Evolutionary conservation across 2,113 vertebrate species (phyloP).

Genomic region (Pelecanoides urinatrix): DNA sequence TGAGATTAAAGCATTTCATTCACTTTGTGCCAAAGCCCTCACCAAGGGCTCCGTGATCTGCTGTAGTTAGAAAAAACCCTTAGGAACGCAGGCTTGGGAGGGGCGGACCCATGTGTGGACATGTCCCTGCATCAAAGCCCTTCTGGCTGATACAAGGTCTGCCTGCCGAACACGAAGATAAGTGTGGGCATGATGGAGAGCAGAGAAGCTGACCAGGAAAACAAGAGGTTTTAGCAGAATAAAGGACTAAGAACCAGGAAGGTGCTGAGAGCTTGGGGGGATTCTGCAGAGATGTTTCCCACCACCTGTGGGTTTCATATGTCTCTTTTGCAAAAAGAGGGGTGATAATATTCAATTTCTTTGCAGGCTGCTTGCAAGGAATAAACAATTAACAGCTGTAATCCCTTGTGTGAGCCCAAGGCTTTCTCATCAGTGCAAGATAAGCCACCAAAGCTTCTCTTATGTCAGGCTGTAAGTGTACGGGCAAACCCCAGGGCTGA

Average conservation of each 20-base stretch:
- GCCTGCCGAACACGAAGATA: neutral
- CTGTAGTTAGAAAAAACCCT: neutral
- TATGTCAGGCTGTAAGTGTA: neutral
- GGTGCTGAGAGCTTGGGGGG: neutral
- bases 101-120: neutral
- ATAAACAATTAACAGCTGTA: neutral
- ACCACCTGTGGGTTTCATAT: neutral
- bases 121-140: neutral
- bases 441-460: neutral
- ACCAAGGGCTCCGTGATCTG: neutral
- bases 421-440: neutral
- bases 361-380: neutral
- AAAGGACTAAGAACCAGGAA: neutral
- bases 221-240: neutral
- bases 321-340: neutral
- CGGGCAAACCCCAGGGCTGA: neutral
- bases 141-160: neutral
- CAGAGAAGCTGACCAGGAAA: neutral
- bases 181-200: neutral
- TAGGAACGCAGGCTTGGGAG: neutral
- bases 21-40: neutral
- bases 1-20: constrained; percentile 7
- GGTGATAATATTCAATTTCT: neutral
- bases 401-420: neutral
- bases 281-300: neutral